Conservation (phyloP, 1,140 invertebrate species). For the Bombyx mandarina region DNA sequence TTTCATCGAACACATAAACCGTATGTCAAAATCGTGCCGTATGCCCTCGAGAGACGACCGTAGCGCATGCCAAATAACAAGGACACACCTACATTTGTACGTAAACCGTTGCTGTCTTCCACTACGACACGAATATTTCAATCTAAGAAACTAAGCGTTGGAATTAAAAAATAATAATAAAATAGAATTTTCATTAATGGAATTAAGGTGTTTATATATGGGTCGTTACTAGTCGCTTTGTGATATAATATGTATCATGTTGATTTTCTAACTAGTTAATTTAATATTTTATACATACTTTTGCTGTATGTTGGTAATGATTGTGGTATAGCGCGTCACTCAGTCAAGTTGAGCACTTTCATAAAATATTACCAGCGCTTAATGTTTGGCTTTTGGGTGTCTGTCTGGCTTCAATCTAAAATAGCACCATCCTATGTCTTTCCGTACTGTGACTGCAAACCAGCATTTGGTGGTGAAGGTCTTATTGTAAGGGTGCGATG, state of each 20-base stretch:
- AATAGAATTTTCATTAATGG: constrained; percentile 9
- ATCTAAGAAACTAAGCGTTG: background rate
- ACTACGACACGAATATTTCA: background rate
- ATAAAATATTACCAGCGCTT: too few relatives aligned
- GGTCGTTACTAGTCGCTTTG: constrained; percentile 26
- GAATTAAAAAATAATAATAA: too few relatives aligned
- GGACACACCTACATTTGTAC: constrained; percentile 7
- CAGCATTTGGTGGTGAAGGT: too few relatives aligned
- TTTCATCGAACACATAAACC: background rate
- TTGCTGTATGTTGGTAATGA: too few relatives aligned
- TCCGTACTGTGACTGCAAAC: too few relatives aligned
- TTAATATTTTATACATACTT: too few relatives aligned
- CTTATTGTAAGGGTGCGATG: too few relatives aligned
- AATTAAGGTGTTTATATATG: constrained; percentile 22
- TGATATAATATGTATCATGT: constrained; percentile 16
- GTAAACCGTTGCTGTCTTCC: background rate
- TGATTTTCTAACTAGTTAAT: constrained; percentile 26
- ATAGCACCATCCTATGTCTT: too few relatives aligned
- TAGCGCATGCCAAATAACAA: constrained; percentile 29
- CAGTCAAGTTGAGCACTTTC: too few relatives aligned
- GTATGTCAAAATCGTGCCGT: constrained; percentile 5
- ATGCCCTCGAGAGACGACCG: constrained; percentile 28
- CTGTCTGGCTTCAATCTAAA: too few relatives aligned
- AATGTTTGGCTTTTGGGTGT: too few relatives aligned
- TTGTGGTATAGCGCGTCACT: too few relatives aligned